Evolutionary conservation across 1,140 invertebrate genomes (phyloP), one percentile per base, ranked within the genome.

Genomic region (Tetragonula clypearis): DNA sequence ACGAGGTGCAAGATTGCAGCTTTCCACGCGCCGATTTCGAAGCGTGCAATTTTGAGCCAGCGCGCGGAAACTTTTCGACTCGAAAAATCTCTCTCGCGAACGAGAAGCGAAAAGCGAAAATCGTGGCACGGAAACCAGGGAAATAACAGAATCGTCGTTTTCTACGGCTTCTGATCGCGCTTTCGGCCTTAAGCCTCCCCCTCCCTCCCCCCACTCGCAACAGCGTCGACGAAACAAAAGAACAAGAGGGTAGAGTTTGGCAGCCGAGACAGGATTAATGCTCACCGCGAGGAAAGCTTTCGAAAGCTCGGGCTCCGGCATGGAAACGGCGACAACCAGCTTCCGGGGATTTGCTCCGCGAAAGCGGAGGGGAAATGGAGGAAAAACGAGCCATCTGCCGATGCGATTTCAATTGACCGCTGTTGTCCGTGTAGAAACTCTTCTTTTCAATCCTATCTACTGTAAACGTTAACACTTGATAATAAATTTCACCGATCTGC

Each of bases 181-280:
- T 84, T 72, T 72, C 82, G 23, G 66, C 66, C 79, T 79, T 79
- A 72, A 79, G 66, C 76, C 19, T 62, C 17, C 58, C 12, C n/a
- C 23, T 21, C 68, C 68, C 49, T 11, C 23, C 23, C 26, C 68
- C 68, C 49, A 8, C 73, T 72, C 71, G 82, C 73, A 84, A 84
- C 79, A 56, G 77, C 68, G 79, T 84, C 68, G 49, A 1, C 6
- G 82, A 56, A 79, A 84, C 82, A 79, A 79, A 84, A 84, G 82
- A 84, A 84, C 49, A 53, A 30, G 53, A 8, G 74, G 74, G 23
- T 58, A 73, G 79, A 79, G 68, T 79, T 83, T 79, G 82, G 77
- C 49, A 68, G 74, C 72, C 62, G 82, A 49, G 82, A 84, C 56
- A 84, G 68, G 76, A 79, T 72, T 84, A 84, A 84, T 71, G 76